Base-by-base conservation (phyloP, 2,888 invertebrate genomes). In the Drosophila neutralis region DNA sequence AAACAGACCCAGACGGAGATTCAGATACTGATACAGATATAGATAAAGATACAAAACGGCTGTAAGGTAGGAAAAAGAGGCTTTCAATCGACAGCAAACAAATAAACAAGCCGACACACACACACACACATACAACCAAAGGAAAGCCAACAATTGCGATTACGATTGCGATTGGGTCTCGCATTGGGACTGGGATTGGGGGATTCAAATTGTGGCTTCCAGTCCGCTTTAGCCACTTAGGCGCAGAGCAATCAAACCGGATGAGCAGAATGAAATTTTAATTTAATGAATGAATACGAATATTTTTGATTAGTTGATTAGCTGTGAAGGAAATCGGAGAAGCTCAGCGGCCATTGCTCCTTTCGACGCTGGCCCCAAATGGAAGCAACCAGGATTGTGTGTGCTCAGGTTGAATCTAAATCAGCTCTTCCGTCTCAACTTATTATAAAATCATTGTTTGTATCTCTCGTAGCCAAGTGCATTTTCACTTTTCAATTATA, bases 211-310 rank as follows among this genome's bases (percentile, higher is more conserved):
- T 85, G 83, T 59, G 77, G 72, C 64, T 68, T 33, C 31, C 62
- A 48, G 54, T 45, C 53, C 11, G 49, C 54, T 58, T 40, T 61
- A 68, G 84, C 78, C 86, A 89, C 85, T 87, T 84, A 69, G 83
- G 84, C 89, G 69, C 89, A 83, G 71, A 71, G 89, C 86, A 87
- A 89, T 89, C 89, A 89, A 87, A 86, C 61, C 83, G 84, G 83
- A 83, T 83, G 86, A 88, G 83, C 81, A 67, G 83, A 84, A 87
- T 87, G 87, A 89, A 89, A 89, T 87, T 89, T 87, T 89, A 87
- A 87, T 89, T 87, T 84, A 87, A 87, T 89, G 84, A 86, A 84
- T 86, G 87, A 88, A 86, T 83, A 80, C 83, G 73, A 67, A 86
- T 70, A 73, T 72, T 57, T 80, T 79, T 79, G 83, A 86, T 85